Base-by-base conservation (phyloP, 2,797 vertebrate genomes). In the Parauchenoglanis ngamensis region DNA sequence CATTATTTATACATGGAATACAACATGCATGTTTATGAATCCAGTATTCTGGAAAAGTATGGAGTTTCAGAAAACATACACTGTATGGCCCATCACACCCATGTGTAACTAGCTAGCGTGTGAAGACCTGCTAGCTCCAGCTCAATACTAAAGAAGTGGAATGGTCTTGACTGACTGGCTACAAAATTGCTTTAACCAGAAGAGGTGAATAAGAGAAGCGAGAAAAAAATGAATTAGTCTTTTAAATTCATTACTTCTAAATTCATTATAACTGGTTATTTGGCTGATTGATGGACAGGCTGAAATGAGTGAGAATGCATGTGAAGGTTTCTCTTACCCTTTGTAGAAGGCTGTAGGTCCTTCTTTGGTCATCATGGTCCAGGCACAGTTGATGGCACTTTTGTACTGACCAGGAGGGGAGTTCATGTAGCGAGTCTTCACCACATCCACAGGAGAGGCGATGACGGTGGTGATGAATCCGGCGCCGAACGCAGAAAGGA, bases 381-480 rank as follows among this genome's bases (percentile, higher is more conserved):
- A 96, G 40, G 96, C 93, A 6, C 97, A 97, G 91, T 95, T 96
- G 70, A 96, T 84, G 0, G 97, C 96, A 0, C 96, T 96, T 31
- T 72, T 92, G 91, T 98, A 97, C 88, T 97, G 97, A 44, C 96
- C 96, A 0, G 96, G 97, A 0, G 95, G 94, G 13, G 97, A 98
- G 92, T 98, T 98, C 96, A 98, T 96, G 93, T 97, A 97, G 85
- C 97, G 94, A 0, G 97, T 98, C 92, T 98, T 98, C 49, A 98
- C 97, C 89, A 97, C 97, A 25, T 97, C 97, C 28, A 96, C 97
- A 0, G 97, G 97, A n/a, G 97, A 98, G 4, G 97, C 96, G 2
- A 97, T 95, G 79, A 97, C 94, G 0, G 96, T 97, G 49, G 97
- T 96, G 65, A 96, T 97, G 86, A 98, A 97, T n/a, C 97, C 97